These are phyloP conservation scores for Tyto alba DNA, from an alignment of 2,113 vertebrate genomes.

Conservation along the genomic window DNA sequence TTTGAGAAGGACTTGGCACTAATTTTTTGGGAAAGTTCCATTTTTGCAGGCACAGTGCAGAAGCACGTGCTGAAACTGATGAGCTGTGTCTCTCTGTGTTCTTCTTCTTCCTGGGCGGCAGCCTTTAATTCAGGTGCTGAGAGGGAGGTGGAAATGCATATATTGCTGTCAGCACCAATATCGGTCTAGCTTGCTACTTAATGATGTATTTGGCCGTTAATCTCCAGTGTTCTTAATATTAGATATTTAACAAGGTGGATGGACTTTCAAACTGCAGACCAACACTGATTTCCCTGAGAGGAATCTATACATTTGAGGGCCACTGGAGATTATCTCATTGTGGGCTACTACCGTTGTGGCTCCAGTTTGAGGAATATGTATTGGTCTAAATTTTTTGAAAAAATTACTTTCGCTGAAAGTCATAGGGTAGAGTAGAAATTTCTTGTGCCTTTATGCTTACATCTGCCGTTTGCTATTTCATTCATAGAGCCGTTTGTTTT, in stretches of 20 bases:
- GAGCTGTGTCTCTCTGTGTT: not conserved
- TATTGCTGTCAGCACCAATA: not conserved
- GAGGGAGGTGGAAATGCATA: not conserved
- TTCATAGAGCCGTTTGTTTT: not conserved
- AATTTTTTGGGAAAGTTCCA: not conserved
- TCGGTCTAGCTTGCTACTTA: not conserved
- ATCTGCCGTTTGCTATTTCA: not conserved
- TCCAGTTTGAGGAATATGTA: not conserved
- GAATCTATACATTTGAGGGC: not conserved
- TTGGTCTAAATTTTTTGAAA: not conserved
- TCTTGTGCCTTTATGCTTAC: not conserved
- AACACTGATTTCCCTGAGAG: not conserved
- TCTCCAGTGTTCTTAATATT: not conserved
- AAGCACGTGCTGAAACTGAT: not conserved
- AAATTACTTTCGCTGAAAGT: not conserved
- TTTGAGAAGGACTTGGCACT: not conserved
- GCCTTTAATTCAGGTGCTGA: not conserved
- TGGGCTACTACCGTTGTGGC: rapidly evolving
- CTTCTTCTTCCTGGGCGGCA: not conserved
- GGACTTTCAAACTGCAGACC: not conserved
- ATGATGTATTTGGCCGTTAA: not conserved
- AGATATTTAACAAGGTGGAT: not conserved
- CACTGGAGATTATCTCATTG: not conserved
- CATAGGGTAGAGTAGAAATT: rapidly evolving
- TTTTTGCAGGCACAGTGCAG: not conserved